A percentile compares a stretch with the other conserved stretches of the same genome.
phyloP scores from a whole-genome alignment of 2,113 vertebrate genomes.

The Clarias batrachus region DNA sequence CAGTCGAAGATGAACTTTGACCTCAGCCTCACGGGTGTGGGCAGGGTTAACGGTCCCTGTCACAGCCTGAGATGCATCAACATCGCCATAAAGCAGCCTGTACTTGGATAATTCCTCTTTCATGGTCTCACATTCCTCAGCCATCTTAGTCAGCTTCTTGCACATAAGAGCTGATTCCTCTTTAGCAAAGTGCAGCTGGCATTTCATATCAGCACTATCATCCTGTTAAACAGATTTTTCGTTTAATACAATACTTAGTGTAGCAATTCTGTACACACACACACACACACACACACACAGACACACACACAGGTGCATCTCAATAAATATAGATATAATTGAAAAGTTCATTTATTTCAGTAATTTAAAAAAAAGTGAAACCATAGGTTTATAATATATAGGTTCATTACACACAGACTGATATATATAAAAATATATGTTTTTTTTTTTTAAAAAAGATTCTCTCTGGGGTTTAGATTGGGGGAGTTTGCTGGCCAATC shows the following conservation, averaged over 20 bases:
- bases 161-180: constrained; percentile 96
- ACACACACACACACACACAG: neutral
- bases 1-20: constrained; percentile 91
- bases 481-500: no score
- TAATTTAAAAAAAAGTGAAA: no score
- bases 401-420: no score
- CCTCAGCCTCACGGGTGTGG: constrained; percentile 83
- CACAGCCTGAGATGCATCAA: constrained; percentile 74
- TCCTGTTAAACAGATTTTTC: constrained; percentile 72
- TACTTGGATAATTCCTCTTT: constrained; percentile 89
- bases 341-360: no score
- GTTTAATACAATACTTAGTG: neutral
- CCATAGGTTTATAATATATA: no score
- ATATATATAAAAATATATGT: no score
- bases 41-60: constrained; percentile 72
- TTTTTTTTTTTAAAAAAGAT: no score
- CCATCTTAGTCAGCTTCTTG: constrained; percentile 94
- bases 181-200: constrained; percentile 96
- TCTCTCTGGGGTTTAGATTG: no score
- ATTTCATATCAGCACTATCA: constrained; percentile 90
- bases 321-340: no score
- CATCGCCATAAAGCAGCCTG: constrained; percentile 82
- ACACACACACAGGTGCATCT: no score
- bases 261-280: neutral
- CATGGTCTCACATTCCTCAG: constrained; percentile 87